Conservation (phyloP, 2,797 vertebrate species). For the Notolepis coatsorum region DNA sequence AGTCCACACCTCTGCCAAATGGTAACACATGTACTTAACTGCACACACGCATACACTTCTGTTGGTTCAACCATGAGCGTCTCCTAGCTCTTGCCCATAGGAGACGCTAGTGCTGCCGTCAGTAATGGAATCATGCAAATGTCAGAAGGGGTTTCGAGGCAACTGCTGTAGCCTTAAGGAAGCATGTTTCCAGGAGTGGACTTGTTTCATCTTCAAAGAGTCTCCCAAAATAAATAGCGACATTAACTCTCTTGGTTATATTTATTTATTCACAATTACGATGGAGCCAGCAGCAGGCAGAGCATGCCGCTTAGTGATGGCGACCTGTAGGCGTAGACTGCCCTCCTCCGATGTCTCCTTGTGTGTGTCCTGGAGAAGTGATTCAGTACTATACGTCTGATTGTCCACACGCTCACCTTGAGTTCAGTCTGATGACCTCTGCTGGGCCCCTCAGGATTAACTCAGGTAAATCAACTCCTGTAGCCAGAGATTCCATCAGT, state of each 20-base stretch:
- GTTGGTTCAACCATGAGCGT: slow-evolving; percentile 3
- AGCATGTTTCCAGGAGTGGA: slow-evolving; percentile 32
- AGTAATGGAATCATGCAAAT: slow-evolving; percentile 43
- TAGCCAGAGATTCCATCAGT: slow-evolving; percentile 18
- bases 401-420: slow-evolving; percentile 5
- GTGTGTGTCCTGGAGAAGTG: background rate
- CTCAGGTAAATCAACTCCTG: slow-evolving; percentile 30
- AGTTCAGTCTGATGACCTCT: background rate
- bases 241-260: slow-evolving; percentile 31
- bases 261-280: slow-evolving; percentile 33
- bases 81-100: too few species aligned
- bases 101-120: too few species aligned
- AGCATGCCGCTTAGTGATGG: background rate
- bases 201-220: slow-evolving; percentile 57
- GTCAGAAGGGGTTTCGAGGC: slow-evolving; percentile 38
- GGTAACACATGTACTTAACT: background rate
- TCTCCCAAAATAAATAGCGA: slow-evolving; percentile 34
- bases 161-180: slow-evolving; percentile 37
- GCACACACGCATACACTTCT: background rate
- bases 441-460: slow-evolving; percentile 23
- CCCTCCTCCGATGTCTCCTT: background rate
- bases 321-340: background rate
- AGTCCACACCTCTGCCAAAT: too few species aligned
- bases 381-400: background rate
- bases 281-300: background rate